phyloP scores from a whole-genome alignment of 2,113 vertebrate species.

The Laticauda colubrina region DNA sequence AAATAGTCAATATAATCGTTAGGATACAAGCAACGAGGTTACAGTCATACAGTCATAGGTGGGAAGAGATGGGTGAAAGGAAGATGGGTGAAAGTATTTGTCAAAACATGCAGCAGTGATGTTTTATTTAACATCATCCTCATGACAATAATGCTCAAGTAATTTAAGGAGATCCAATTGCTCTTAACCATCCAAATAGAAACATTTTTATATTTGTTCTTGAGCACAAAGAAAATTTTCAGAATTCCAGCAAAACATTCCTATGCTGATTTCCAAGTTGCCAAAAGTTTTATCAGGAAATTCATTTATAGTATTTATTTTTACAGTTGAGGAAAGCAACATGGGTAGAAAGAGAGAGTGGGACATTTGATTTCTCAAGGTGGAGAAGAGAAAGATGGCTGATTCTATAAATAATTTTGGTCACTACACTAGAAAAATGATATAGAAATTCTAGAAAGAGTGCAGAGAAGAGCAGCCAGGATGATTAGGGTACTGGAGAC shows the following conservation, averaged over 20 bases:
- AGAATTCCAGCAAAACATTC: no score
- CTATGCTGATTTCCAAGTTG: no score
- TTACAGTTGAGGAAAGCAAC: neutral
- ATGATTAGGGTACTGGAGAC: no score
- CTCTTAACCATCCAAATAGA: neutral
- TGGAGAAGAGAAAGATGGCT: neutral
- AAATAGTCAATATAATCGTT: no score
- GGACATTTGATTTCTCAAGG: neutral
- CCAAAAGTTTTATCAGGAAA: neutral
- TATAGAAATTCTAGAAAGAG: no score
- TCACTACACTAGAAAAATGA: no score
- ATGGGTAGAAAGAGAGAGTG: neutral
- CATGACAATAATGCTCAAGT: neutral
- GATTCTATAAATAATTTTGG: neutral
- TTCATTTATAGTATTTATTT: neutral
- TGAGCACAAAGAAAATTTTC: neutral
- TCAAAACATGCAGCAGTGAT: neutral
- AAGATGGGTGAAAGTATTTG: no score
- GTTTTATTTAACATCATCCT: neutral
- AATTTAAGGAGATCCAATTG: neutral
- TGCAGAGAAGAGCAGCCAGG: no score
- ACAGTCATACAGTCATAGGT: no score
- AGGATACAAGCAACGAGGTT: no score
- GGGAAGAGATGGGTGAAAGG: no score
- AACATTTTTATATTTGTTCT: neutral